Base-by-base conservation (phyloP, 2,797 vertebrate genomes). In the Clarias pachynema region DNA sequence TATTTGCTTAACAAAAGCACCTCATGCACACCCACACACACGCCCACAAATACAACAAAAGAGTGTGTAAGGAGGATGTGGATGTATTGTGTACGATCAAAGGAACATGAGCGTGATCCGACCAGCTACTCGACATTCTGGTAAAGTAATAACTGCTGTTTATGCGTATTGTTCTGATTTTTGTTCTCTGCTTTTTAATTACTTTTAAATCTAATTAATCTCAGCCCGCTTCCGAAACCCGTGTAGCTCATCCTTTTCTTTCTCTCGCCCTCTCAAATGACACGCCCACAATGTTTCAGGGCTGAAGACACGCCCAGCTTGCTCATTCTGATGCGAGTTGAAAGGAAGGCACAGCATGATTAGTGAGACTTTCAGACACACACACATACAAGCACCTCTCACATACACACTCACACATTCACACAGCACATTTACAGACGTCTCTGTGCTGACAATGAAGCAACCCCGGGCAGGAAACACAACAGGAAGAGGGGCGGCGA, bases 41-140 rank as follows among this genome's bases (percentile, higher is more conserved):
- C 44, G 37, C 31, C 59, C 18, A 60, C 22, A 65, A 31, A 69
- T n/a, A 16, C 26, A 56, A 70, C 65, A 82, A 37, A 82, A 69
- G 29, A 31, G 44, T n/a, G 40, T 65, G 44, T 56, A 22, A 5
- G 2, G 10, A 16, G 5, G 24, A 53, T 40, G 2, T 57, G 0
- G 15, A 63, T 6, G 34, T 65, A 56, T 73, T 81, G 59, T 65
- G 53, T n/a, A 15, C 1, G 8, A 53, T 56, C 16, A 73, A 37
- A 81, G 60, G 62, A 18, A 20, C n/a, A 18, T 9, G 78, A 65
- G n/a, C 37, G 15, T 1, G 15, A 31, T 57, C 78, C 6, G 31
- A 85, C 79, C 65, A 56, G 84, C n/a, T 85, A 16, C 12, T 81
- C 44, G 8, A n/a, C 69, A n/a, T 74, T 85, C 68, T 73, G 22